Evolutionary conservation across 2,113 vertebrate genomes (phyloP), one percentile per base, ranked within the genome.

Genomic region (Hemibagrus wyckioides): DNA sequence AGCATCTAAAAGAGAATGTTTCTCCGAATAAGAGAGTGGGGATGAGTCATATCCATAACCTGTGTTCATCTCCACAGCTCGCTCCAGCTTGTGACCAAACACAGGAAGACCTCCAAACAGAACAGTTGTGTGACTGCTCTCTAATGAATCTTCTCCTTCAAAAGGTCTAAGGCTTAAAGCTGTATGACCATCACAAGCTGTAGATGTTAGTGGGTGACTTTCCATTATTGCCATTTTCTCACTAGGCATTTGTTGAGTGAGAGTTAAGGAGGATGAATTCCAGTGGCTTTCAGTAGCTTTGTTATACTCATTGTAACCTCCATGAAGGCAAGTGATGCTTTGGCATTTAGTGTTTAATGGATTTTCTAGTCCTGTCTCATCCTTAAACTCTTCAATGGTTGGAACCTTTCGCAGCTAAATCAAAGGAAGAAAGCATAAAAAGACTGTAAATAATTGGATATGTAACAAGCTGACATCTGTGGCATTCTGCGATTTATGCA

Each of bases 341-440:
- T 0, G n/a, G 44, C 54, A 83, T 84, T 52, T 41, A 85, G 84
- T 87, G 36, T 61, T 90, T 15, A 85, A 52, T 7, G 39, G n/a
- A 50, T 52, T 30, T 50, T 75, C 41, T 0, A 61, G 15, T 39
- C 86, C 86, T 0, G 92, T 36, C 69, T 94, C 93, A 77, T 44
- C 81, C 19, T 90, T 87, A 89, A 95, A 91, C 52, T 94, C 92
- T 36, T 94, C 90, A 9, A 95, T 85, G 44, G 94, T 95, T 33
- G 92, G 92, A 11, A 86, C 92, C 41, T 84, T 93, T 85, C 93
- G 92, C 8, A 93, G 81, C 94, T 95, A 89, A 61, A 93, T 83
- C 23, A 80, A 87, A 21, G 85, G 0, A 4, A 69, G 5, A 81
- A 14, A 59, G 80, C 14, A 17, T 52, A 30, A 19, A 33, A 86